Evolutionary conservation across 1,140 invertebrate genomes (phyloP).

Genomic region (Drosophila lacteicornis): DNA sequence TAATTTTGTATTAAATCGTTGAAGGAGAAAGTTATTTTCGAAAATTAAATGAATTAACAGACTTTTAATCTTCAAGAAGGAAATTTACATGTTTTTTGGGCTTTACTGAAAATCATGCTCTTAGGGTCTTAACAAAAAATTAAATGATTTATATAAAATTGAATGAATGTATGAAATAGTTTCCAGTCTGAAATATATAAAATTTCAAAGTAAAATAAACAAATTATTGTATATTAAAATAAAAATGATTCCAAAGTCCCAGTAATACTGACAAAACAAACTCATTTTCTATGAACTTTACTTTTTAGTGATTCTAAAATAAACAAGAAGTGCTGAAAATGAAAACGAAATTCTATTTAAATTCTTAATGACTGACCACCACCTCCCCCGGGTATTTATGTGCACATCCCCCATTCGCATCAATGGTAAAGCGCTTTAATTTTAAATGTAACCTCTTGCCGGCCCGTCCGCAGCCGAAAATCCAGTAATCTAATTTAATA

Average conservation of each 20-base stretch:
- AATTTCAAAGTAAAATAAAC: neutral
- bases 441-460: slow-evolving; percentile 35
- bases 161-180: too few relatives aligned
- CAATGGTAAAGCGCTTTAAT: slow-evolving; percentile 26
- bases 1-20: neutral
- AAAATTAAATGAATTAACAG: neutral
- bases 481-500: slow-evolving; percentile 64
- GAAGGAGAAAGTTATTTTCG: neutral
- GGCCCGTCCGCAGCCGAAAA: slow-evolving; percentile 25
- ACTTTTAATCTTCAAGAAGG: neutral
- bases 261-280: neutral
- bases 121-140: neutral
- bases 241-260: neutral
- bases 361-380: slow-evolving; percentile 1
- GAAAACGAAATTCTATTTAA: neutral
- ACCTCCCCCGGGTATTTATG: slow-evolving; percentile 1
- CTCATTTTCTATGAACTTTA: neutral
- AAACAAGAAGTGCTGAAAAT: slow-evolving; percentile 13
- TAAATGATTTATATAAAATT: neutral
- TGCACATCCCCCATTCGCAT: slow-evolving; percentile 18
- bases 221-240: too few relatives aligned
- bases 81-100: neutral
- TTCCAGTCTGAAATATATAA: neutral
- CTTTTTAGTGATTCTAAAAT: slow-evolving; percentile 9
- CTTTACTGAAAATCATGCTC: neutral